phyloP scores from a whole-genome alignment of 2,797 vertebrate species.

The Tenualosa thibaudeaui region DNA sequence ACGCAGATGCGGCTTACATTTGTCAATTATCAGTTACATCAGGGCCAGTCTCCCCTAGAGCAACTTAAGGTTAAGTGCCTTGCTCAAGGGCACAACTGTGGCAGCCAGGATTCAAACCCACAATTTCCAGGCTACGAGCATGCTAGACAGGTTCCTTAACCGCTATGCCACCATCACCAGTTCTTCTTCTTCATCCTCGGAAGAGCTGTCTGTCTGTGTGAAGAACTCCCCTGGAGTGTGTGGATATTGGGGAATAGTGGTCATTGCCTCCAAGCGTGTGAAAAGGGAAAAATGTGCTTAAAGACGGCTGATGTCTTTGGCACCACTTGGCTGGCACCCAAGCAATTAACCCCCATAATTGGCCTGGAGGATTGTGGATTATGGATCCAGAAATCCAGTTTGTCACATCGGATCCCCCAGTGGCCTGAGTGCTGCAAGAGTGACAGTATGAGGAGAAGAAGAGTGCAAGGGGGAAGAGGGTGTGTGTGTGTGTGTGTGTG shows the following conservation, averaged over 20 bases:
- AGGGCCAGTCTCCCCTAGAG: too few species aligned
- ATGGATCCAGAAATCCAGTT: constrained; percentile 65
- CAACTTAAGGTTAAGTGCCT: too few species aligned
- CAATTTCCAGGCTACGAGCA: too few species aligned
- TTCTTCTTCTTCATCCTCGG: not conserved
- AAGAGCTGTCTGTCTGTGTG: not conserved
- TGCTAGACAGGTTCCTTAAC: too few species aligned
- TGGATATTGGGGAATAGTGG: not conserved
- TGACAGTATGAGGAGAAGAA: constrained; percentile 34
- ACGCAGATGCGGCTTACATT: too few species aligned
- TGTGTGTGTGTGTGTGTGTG: not conserved
- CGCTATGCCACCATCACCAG: too few species aligned
- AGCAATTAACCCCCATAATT: constrained; percentile 73
- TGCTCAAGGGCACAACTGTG: too few species aligned
- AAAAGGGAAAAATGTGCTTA: constrained; percentile 7
- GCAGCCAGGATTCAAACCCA: too few species aligned
- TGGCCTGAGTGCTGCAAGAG: constrained; percentile 50
- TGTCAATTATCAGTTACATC: too few species aligned
- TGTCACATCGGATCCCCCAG: constrained; percentile 63
- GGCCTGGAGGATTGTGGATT: constrained; percentile 61
- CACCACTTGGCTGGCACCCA: constrained; percentile 66
- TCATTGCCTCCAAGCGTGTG: not conserved
- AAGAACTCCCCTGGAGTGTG: not conserved
- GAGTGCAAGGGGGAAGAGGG: not conserved
- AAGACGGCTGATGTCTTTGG: constrained; percentile 39